These are phyloP conservation scores for Saturnia pavonia DNA, from an alignment of 2,888 invertebrate species.

Conservation along the genomic window DNA sequence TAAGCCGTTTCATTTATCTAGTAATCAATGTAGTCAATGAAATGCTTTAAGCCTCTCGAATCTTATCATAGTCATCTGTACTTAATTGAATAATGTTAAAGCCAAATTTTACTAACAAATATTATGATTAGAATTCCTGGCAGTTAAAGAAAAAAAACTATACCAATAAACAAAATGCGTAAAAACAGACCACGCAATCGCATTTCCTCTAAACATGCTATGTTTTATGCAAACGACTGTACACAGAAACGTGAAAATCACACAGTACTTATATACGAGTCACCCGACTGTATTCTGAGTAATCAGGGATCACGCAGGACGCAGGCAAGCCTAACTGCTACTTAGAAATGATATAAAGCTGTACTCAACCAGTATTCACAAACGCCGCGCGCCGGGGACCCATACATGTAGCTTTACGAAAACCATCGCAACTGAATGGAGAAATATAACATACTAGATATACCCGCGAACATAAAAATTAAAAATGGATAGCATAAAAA, in stretches of 20 bases:
- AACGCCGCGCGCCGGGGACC: not conserved
- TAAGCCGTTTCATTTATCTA: too few relatives aligned
- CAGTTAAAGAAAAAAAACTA: not conserved
- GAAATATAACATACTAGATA: too few relatives aligned
- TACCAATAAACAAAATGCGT: not conserved
- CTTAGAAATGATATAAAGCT: not conserved
- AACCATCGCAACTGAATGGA: not conserved
- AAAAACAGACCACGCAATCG: not conserved
- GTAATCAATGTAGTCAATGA: too few relatives aligned
- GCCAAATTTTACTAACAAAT: too few relatives aligned
- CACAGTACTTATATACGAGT: not conserved
- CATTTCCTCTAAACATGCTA: not conserved
- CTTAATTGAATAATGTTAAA: too few relatives aligned
- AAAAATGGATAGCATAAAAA: too few relatives aligned
- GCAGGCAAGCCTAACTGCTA: constrained; percentile 2
- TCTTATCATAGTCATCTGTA: too few relatives aligned
- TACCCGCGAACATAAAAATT: too few relatives aligned
- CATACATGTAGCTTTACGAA: not conserved
- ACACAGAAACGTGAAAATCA: not conserved
- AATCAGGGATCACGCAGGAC: constrained; percentile 5
- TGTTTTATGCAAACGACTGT: not conserved
- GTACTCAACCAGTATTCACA: constrained; percentile 1
- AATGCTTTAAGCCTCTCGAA: too few relatives aligned
- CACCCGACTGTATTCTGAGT: not conserved
- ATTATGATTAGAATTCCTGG: too few relatives aligned